A percentile compares a stretch with the other conserved stretches of the same genome.
Evolutionary conservation across 2,888 invertebrate genomes (phyloP).

Genomic region (Lordiphosa fenestrarum): DNA sequence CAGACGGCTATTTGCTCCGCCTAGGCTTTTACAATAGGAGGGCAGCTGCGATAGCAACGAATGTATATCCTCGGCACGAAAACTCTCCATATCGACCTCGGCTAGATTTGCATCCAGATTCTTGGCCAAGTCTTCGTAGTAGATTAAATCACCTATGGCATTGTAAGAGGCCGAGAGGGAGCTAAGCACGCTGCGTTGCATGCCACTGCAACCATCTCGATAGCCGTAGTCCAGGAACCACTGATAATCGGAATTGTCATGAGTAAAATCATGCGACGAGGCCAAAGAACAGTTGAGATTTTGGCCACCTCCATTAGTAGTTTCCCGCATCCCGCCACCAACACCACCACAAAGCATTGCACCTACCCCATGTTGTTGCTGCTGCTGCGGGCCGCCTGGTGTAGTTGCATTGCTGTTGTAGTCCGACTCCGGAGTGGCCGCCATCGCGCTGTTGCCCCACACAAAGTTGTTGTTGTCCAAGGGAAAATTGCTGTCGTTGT

Average conservation of each 20-base stretch:
- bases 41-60: slow-evolving; percentile 89
- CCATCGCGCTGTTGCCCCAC: slow-evolving; percentile 42
- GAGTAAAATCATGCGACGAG: slow-evolving; percentile 84
- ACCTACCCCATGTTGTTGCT: slow-evolving; percentile 64
- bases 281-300: slow-evolving; percentile 80
- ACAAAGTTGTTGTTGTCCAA: slow-evolving; percentile 44
- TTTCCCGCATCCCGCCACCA: slow-evolving; percentile 51
- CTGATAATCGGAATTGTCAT: slow-evolving; percentile 94
- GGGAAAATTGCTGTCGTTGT: slow-evolving; percentile 52
- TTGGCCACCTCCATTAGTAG: slow-evolving; percentile 61
- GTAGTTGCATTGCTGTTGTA: slow-evolving; percentile 80
- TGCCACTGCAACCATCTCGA: slow-evolving; percentile 85
- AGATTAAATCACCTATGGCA: slow-evolving; percentile 85
- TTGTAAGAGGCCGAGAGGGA: slow-evolving; percentile 91
- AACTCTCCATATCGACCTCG: slow-evolving; percentile 97
- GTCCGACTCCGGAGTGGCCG: slow-evolving; percentile 78
- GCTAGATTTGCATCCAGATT: slow-evolving; percentile 96
- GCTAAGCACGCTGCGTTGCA: slow-evolving; percentile 90
- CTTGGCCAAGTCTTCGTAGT: slow-evolving; percentile 92
- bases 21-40: slow-evolving; percentile 85
- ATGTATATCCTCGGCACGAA: slow-evolving; percentile 94
- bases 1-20: slow-evolving; percentile 77
- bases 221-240: slow-evolving; percentile 95
- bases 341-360: slow-evolving; percentile 67
- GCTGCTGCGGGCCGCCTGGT: slow-evolving; percentile 66